Evolutionary conservation across 2,113 vertebrate genomes (phyloP).

Genomic region (Reinhardtius hippoglossoides): DNA sequence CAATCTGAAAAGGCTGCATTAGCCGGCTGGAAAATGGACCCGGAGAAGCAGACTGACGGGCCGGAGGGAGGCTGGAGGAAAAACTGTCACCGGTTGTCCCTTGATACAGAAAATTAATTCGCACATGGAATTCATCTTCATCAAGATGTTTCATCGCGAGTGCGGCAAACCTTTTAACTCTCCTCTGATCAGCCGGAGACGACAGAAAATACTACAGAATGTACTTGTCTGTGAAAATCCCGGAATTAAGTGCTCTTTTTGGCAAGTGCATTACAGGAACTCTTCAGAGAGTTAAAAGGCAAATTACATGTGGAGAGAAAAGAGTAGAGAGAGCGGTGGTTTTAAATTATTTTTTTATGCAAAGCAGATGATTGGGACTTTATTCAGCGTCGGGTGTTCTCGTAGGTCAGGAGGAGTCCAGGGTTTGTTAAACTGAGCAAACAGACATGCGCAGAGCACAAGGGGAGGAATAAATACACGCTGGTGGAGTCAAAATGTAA

Average conservation of each 20-base stretch:
- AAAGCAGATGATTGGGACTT: conserved; percentile 58
- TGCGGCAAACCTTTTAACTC: conserved; percentile 55
- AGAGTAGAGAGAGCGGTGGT: conserved; percentile 12
- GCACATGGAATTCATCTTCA: conserved; percentile 54
- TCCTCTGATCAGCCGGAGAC: conserved; percentile 17
- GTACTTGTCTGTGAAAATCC: conserved; percentile 45
- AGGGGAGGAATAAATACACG: conserved; percentile 47
- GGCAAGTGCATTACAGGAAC: conserved; percentile 46
- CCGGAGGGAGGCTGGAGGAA: conserved; percentile 30
- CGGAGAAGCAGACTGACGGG: conserved; percentile 29
- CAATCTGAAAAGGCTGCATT: conserved; percentile 43
- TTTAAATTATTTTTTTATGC: conserved; percentile 72
- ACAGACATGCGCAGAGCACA: conserved; percentile 66
- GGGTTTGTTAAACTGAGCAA: conserved; percentile 71
- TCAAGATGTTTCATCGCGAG: conserved; percentile 48
- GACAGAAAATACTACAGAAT: conserved; percentile 33
- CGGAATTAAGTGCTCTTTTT: conserved; percentile 51
- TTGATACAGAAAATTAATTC: conserved; percentile 50
- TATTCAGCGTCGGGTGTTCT: conserved; percentile 27
- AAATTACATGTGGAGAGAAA: conserved; percentile 43
- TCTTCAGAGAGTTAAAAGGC: conserved; percentile 52
- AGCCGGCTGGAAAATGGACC: conserved; percentile 51
- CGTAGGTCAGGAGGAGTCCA: conserved; percentile 48
- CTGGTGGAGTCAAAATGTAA: conserved; percentile 61
- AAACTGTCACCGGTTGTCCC: conserved; percentile 47